Percentiles rank a stretch among this genome's conserved stretches.
These are phyloP conservation scores for Euzophera pinguis DNA, from an alignment of 2,888 invertebrate species.

Conservation along the genomic window DNA sequence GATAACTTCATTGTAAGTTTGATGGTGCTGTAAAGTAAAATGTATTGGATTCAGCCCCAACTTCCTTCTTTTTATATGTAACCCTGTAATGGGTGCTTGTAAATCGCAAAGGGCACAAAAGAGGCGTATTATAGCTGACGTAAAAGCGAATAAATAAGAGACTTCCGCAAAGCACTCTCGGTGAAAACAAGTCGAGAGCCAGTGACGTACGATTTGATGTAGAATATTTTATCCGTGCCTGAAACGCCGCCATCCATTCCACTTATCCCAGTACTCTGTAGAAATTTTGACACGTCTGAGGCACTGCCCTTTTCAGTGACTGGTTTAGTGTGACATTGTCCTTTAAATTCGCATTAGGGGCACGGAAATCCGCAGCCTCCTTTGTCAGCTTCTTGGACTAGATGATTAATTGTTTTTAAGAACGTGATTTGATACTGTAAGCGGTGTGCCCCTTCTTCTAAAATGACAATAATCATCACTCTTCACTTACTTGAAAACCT, in stretches of 20 bases:
- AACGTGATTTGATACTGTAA: background rate
- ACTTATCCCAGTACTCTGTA: conserved; percentile 74
- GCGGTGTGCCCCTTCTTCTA: background rate
- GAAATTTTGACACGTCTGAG: conserved; percentile 75
- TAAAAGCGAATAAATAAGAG: conserved; percentile 75
- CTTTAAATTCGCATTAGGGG: conserved; percentile 68
- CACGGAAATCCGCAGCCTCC: conserved; percentile 8
- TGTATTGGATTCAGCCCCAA: conserved; percentile 15
- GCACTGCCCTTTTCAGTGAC: conserved; percentile 66
- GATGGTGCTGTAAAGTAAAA: background rate
- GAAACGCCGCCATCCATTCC: conserved; percentile 72
- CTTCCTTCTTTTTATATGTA: conserved; percentile 38
- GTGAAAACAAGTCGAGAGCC: conserved; percentile 69
- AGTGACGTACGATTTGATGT: conserved; percentile 77
- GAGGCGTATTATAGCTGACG: conserved; percentile 59
- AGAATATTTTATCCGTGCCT: conserved; percentile 74
- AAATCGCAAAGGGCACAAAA: conserved; percentile 65
- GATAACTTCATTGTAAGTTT: conserved; percentile 26
- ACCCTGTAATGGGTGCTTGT: conserved; percentile 46
- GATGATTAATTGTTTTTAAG: conserved; percentile 1
- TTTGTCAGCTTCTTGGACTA: background rate
- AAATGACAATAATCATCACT: background rate
- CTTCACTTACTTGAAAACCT: background rate
- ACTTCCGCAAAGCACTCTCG: conserved; percentile 70
- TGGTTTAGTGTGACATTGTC: conserved; percentile 63